A percentile compares a stretch with the other conserved stretches of the same genome.
Evolutionary conservation across 1,140 invertebrate species (phyloP).

Genomic region (Drosophila grimshawi): DNA sequence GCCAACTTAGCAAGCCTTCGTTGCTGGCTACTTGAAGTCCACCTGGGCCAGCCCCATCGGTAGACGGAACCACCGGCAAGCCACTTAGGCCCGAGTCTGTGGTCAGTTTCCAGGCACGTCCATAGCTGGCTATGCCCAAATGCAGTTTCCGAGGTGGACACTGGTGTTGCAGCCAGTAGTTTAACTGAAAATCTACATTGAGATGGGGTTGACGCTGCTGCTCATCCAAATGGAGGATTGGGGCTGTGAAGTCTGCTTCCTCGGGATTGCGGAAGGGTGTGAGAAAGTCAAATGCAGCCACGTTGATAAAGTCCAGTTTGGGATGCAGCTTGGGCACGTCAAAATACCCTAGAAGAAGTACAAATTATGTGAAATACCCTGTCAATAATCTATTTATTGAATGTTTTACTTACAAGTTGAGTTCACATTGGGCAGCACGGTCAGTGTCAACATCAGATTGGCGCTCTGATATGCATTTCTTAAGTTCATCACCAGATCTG

Average conservation of each 20-base stretch:
- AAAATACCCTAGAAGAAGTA: constrained; percentile 85
- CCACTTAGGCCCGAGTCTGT: constrained; percentile 89
- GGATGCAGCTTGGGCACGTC: constrained; percentile 89
- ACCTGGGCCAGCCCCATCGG: constrained; percentile 86
- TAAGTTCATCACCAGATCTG: constrained; percentile 88
- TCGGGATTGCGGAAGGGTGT: constrained; percentile 90
- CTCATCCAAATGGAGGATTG: constrained; percentile 87
- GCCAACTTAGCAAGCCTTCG: constrained; percentile 87
- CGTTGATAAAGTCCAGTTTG: constrained; percentile 91
- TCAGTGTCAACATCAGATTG: constrained; percentile 88
- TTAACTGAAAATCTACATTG: constrained; percentile 88
- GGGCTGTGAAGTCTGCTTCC: constrained; percentile 90
- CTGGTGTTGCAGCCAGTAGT: constrained; percentile 87
- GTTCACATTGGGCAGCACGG: constrained; percentile 91
- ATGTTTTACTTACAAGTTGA: constrained; percentile 87
- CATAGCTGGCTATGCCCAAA: constrained; percentile 93
- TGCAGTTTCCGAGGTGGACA: constrained; percentile 90
- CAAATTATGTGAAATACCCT: too few relatives aligned
- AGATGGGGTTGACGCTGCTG: constrained; percentile 69
- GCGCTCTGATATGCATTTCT: constrained; percentile 87
- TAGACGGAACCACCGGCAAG: constrained; percentile 89
- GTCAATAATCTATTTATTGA: not conserved
- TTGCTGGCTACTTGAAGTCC: constrained; percentile 88
- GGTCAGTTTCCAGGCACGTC: constrained; percentile 92
- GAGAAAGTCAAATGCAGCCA: constrained; percentile 92